phyloP scores from a whole-genome alignment of 2,888 invertebrate species.

The Diploptera punctata region DNA sequence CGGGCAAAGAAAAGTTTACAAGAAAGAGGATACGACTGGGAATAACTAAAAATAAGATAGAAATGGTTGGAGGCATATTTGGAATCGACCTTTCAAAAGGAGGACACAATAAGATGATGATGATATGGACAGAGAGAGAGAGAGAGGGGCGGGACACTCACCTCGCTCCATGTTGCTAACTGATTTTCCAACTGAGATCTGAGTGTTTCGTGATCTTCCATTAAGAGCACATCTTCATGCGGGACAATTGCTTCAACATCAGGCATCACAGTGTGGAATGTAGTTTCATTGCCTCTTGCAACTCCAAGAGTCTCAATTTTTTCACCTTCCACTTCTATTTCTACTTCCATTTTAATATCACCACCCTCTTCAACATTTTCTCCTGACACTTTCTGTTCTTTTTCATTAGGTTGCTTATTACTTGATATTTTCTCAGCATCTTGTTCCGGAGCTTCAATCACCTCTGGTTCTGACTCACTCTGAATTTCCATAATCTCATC shows the following conservation, averaged over 20 bases:
- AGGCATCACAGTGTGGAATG: conserved; percentile 70
- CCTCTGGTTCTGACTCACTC: neutral
- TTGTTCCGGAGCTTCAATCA: conserved; percentile 13
- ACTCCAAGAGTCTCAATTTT: conserved; percentile 69
- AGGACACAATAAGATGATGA: too few relatives aligned
- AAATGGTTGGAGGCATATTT: too few relatives aligned
- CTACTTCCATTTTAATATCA: too few relatives aligned
- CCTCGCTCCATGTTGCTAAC: conserved; percentile 59
- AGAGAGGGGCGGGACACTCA: too few relatives aligned
- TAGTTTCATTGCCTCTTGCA: conserved; percentile 69
- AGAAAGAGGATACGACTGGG: too few relatives aligned
- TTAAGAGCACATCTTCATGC: conserved; percentile 45
- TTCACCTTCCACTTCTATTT: conserved; percentile 73
- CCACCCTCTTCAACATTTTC: conserved; percentile 63
- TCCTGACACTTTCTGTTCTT: conserved; percentile 25
- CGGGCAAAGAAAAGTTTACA: too few relatives aligned
- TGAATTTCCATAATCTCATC: conserved; percentile 56
- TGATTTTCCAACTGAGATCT: conserved; percentile 58
- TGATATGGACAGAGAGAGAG: too few relatives aligned
- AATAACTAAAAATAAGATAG: too few relatives aligned
- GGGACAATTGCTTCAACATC: neutral
- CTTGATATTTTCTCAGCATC: neutral
- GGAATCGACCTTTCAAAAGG: too few relatives aligned
- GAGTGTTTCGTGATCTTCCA: neutral
- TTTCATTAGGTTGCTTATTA: neutral